These are phyloP conservation scores for Drosophila recens DNA, from an alignment of 2,888 invertebrate species.

Conservation along the genomic window DNA sequence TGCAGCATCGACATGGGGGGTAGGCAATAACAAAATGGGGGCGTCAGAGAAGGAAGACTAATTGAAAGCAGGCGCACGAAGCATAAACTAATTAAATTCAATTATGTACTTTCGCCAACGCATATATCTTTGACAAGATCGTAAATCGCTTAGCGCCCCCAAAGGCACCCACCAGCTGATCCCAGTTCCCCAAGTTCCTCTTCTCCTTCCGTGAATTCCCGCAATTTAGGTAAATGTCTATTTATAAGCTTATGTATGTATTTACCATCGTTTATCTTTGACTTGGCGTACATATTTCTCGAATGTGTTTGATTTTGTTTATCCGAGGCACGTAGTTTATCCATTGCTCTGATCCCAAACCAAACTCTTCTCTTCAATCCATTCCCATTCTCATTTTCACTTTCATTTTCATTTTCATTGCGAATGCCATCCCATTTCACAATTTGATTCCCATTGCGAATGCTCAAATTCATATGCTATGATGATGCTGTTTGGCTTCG, in stretches of 20 bases:
- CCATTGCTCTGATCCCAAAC: slow-evolving; percentile 12
- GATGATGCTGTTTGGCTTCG: slow-evolving; percentile 19
- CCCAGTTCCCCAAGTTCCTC: background rate
- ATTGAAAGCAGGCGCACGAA: slow-evolving; percentile 61
- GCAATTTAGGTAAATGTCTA: slow-evolving; percentile 2
- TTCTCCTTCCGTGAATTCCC: background rate
- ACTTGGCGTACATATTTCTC: slow-evolving; percentile 6
- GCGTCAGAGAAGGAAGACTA: slow-evolving; percentile 66
- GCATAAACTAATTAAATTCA: slow-evolving; percentile 76
- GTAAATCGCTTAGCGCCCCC: slow-evolving; percentile 70
- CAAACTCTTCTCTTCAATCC: slow-evolving; percentile 4
- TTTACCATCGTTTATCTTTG: slow-evolving; percentile 29
- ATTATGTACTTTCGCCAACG: slow-evolving; percentile 63
- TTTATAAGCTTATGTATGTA: slow-evolving; percentile 13
- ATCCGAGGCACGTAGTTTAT: slow-evolving; percentile 45
- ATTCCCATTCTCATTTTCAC: background rate
- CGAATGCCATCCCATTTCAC: slow-evolving; percentile 9
- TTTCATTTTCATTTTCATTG: slow-evolving; percentile 6
- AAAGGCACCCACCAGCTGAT: slow-evolving; percentile 38
- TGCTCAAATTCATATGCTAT: slow-evolving; percentile 20
- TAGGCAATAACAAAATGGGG: slow-evolving; percentile 25
- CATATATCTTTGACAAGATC: slow-evolving; percentile 72
- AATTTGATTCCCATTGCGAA: slow-evolving; percentile 6
- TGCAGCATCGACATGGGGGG: background rate
- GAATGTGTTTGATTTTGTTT: slow-evolving; percentile 50